phyloP scores from a whole-genome alignment of 2,888 invertebrate species.

The Tricholauxania praeusta region DNA sequence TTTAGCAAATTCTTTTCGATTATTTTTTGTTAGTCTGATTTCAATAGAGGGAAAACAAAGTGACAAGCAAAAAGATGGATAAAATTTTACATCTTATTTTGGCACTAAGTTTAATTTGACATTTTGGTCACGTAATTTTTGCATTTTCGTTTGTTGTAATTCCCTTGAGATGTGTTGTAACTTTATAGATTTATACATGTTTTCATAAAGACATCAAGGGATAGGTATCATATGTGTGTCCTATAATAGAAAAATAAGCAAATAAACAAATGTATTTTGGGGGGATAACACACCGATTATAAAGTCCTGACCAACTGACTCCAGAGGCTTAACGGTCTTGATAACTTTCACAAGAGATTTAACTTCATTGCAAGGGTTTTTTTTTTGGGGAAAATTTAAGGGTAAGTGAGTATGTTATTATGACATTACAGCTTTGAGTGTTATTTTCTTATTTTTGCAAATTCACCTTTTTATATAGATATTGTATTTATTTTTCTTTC shows the following conservation, averaged over 20 bases:
- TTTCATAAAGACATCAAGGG: conserved; percentile 49
- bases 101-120: conserved; percentile 57
- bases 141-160: not conserved
- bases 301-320: too few species aligned
- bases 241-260: not conserved
- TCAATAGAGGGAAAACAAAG: too few species aligned
- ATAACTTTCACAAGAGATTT: conserved; percentile 6
- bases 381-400: too few species aligned
- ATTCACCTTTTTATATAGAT: not conserved
- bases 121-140: conserved; percentile 59
- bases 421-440: not conserved
- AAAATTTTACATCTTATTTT: conserved; percentile 41
- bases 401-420: not conserved
- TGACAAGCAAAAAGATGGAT: too few species aligned
- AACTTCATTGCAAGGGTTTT: conserved; percentile 1
- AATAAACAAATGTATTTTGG: too few species aligned
- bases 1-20: too few species aligned
- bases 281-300: too few species aligned
- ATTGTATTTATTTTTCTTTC: not conserved
- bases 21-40: too few species aligned
- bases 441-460: not conserved
- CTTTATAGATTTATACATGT: conserved; percentile 15
- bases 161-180: not conserved
- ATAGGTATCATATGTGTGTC: not conserved
- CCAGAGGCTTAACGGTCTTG: too few species aligned